Evolutionary conservation across 2,113 vertebrate species (phyloP).

Genomic region (Pseudorectes ferrugineus): DNA sequence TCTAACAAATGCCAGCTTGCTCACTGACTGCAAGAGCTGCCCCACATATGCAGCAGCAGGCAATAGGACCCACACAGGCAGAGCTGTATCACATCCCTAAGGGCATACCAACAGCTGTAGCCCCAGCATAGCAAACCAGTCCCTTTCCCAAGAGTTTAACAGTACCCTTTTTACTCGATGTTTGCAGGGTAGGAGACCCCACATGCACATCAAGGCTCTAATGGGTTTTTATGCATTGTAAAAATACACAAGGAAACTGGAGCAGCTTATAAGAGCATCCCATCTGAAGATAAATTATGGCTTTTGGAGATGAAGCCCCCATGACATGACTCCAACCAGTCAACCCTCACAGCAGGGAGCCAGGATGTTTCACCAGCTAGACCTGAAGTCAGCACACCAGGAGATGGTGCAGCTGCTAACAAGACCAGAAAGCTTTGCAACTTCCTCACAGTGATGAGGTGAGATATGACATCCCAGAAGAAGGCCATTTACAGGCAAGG

Average conservation of each 20-base stretch:
- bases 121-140: neutral
- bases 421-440: neutral
- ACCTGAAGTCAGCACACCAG: neutral
- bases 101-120: neutral
- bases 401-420: neutral
- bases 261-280: neutral
- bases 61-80: neutral
- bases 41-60: neutral
- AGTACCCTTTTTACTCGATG: neutral
- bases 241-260: neutral
- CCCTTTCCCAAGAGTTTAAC: neutral
- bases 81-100: rapidly evolving
- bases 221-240: neutral
- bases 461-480: neutral
- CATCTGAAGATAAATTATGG: neutral
- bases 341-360: rapidly evolving
- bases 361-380: neutral
- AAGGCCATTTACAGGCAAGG: neutral
- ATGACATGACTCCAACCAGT: neutral
- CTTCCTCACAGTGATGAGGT: neutral
- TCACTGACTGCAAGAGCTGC: neutral
- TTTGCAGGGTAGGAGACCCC: neutral
- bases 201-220: neutral
- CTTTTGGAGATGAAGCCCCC: neutral
- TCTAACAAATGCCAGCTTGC: neutral